Percentiles rank a stretch among this genome's conserved stretches.
Evolutionary conservation across 2,113 vertebrate genomes (phyloP).

Genomic region (Hystrix brachyura): DNA sequence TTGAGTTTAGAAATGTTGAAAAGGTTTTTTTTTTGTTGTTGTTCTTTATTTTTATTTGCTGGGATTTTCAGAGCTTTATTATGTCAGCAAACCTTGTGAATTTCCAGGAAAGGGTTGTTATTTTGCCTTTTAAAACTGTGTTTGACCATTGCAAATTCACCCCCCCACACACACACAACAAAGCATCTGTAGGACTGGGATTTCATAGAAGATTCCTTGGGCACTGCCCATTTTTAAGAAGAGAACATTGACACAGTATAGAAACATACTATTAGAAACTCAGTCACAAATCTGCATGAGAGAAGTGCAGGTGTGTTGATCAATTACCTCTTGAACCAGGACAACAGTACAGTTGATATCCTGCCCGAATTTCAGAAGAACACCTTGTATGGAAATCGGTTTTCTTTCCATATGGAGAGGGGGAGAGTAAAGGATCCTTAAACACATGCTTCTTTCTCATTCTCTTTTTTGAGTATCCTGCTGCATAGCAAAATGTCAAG

Average conservation of each 20-base stretch:
- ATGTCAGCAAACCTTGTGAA: background rate
- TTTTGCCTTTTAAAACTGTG: slow-evolving; percentile 30
- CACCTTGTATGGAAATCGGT: slow-evolving; percentile 70
- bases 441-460: slow-evolving; percentile 45
- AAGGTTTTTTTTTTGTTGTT: background rate
- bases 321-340: slow-evolving; percentile 48
- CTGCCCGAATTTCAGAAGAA: slow-evolving; percentile 48
- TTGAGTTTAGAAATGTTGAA: background rate
- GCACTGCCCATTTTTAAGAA: background rate
- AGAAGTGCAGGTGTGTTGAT: slow-evolving; percentile 46
- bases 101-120: background rate
- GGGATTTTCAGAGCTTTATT: background rate
- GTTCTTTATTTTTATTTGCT: background rate
- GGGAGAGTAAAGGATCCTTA: slow-evolving; percentile 7
- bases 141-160: background rate
- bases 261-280: slow-evolving; percentile 45
- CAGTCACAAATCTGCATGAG: slow-evolving; percentile 5
- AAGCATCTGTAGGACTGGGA: background rate
- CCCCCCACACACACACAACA: background rate
- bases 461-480: slow-evolving; percentile 32
- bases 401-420: slow-evolving; percentile 65
- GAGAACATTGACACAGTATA: background rate
- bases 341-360: slow-evolving; percentile 43
- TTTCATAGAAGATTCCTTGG: background rate
- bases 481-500: slow-evolving; percentile 60